Evolutionary conservation across 2,113 vertebrate species (phyloP), one percentile per base, ranked within the genome.

Genomic region (Pholis gunnellus): DNA sequence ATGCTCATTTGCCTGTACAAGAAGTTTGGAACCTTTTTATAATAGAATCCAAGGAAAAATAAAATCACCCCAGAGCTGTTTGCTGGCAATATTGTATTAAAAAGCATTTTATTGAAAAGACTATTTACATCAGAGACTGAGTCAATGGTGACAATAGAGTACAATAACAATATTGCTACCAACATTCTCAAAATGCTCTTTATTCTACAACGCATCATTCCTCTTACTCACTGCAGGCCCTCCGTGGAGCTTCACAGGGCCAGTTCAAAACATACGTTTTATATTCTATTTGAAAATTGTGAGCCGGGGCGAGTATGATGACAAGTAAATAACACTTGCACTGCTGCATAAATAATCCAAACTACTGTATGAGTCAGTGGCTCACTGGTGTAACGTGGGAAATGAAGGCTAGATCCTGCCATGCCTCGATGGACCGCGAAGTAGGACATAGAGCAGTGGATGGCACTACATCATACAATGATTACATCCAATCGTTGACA

Each of bases 31-130:
- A 18, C 20, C 29, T 34, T n/a, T n/a, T n/a, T 52, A 10, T 31
- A 1, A 34, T 34, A 34, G 18, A 69, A 8, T 14, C 13, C 6
- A 22, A 34, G 29, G 2, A 9, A 11, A 50, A 61, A 61, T 20
- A 2, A 66, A 66, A 50, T 13, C 2, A 48, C 1, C 3, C 7
- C n/a, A 22, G 15, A 44, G 0, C n/a, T 7, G 2, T 72, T 54
- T 61, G 11, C 22, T 70, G 34, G 14, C 14, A 50, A 34, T 71
- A 14, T 67, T 72, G 64, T 88, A 89, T 89, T 91, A 91, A 90
- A 94, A 94, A 90, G 64, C 66, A 85, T 81, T 95, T 95, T 94
- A 96, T 94, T 94, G 92, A 94, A 95, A 95, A 95, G 81, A 89
- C 86, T 91, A 94, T 95, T 93, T 95, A 95, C 93, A 95, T 85